Evolutionary conservation across 2,113 vertebrate species (phyloP), one percentile per base, ranked within the genome.

Genomic region (Alosa alosa): DNA sequence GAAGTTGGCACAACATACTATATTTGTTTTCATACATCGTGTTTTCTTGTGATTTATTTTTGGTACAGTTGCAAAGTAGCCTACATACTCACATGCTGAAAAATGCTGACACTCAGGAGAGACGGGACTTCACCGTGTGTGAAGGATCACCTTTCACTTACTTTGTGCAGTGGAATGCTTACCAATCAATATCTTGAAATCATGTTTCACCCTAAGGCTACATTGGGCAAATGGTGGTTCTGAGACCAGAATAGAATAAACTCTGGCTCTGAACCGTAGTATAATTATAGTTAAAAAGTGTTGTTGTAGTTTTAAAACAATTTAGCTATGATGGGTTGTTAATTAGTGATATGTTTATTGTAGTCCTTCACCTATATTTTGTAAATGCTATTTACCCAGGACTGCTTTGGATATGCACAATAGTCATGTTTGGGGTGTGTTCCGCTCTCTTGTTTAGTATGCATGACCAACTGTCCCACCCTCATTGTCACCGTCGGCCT

Each of bases 391-490:
- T 55, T 55, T 55, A 18, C 52, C 17, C 13, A 18, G 15, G 4
- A 17, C 52, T 60, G 18, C 4, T 52, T 52, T 52, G 50, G 50
- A 52, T 52, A 52, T 52, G 50, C 50, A 52, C 50, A 49, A 6
- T 8, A 1, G 60, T 64, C 18, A n/a, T 25, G 6, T 4, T 64
- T 64, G n/a, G 11, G 9, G n/a, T 36, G 31, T 72, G 64, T 36
- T 31, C 31, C 31, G 11, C 44, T 83, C 2, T n/a, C 4, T 78
- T 15, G 75, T 81, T 0, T 94, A 99, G 98, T 99, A 84, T 99
- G 98, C 81, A 97, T 98, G 97, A 99, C 98, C 92, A 99, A 99
- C 89, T 99, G 97, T 88, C 98, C 98, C 3, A 99, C 98, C 0
- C 94, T 99, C 90, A 99, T 99, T 78, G 97, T 99, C 89, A 99